Evolutionary conservation across 2,113 vertebrate genomes (phyloP).

Genomic region (Nyctereutes procyonoides): DNA sequence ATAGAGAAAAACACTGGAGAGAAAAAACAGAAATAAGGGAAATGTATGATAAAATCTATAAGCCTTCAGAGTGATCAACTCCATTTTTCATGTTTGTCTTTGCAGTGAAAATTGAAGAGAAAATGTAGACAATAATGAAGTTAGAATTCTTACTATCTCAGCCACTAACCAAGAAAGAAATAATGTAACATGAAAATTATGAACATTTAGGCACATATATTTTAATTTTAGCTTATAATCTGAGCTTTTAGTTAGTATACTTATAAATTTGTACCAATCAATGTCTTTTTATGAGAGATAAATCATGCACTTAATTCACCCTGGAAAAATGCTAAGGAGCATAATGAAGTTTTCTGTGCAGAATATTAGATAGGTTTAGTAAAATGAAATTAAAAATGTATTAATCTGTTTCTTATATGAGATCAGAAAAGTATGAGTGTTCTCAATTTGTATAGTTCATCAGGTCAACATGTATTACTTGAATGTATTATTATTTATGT

Average conservation of each 20-base stretch:
- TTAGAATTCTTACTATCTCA: neutral
- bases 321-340: neutral
- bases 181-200: slow-evolving; percentile 20
- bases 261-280: neutral
- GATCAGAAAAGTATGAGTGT: neutral
- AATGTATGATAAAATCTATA: neutral
- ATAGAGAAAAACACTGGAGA: neutral
- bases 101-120: neutral
- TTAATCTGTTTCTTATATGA: neutral
- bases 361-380: neutral
- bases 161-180: neutral
- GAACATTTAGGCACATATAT: neutral
- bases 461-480: neutral
- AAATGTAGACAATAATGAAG: slow-evolving; percentile 17
- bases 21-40: neutral
- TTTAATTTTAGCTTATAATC: slow-evolving; percentile 46
- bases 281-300: slow-evolving; percentile 9
- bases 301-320: slow-evolving; percentile 31
- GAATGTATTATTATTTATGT: slow-evolving; percentile 1
- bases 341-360: neutral
- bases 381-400: neutral
- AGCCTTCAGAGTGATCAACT: neutral
- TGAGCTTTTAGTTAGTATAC: neutral
- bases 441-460: slow-evolving; percentile 55
- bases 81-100: neutral